phyloP scores from a whole-genome alignment of 2,113 vertebrate genomes.

The Hippocampus comes region DNA sequence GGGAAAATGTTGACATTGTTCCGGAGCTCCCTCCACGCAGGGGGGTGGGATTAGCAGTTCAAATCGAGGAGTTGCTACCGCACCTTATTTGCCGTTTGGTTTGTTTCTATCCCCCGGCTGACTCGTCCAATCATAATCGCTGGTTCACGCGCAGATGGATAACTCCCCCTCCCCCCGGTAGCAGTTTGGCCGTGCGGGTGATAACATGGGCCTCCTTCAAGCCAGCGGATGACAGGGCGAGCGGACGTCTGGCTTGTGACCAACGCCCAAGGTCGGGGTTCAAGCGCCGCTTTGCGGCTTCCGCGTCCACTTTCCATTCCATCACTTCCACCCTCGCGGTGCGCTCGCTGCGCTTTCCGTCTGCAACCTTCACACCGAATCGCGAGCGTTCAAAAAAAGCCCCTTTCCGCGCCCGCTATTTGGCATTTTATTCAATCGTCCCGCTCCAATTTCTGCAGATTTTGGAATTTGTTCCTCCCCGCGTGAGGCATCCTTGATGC shows the following conservation, averaged over 20 bases:
- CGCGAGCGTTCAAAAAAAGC: too few relatives aligned
- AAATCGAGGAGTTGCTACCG: background rate
- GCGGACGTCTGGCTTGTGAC: constrained; percentile 11
- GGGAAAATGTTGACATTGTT: constrained; percentile 46
- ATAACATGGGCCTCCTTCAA: constrained; percentile 29
- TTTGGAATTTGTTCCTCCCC: constrained; percentile 11
- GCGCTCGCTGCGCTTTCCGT: too few relatives aligned
- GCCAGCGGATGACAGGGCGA: constrained; percentile 21
- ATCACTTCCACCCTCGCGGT: too few relatives aligned
- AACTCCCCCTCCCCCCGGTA: constrained; percentile 2
- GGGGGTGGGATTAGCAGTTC: background rate
- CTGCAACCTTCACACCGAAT: too few relatives aligned
- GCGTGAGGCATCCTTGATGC: constrained; percentile 36
- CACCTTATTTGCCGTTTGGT: background rate
- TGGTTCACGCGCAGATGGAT: constrained; percentile 8
- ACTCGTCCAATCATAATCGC: constrained; percentile 21
- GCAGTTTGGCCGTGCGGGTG: constrained; percentile 3
- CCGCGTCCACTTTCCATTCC: too few relatives aligned
- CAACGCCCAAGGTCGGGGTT: constrained; percentile 27
- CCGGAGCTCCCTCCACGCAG: background rate
- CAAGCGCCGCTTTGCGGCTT: constrained; percentile 6
- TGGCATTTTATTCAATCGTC: too few relatives aligned
- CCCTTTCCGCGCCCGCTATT: too few relatives aligned
- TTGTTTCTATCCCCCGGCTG: constrained; percentile 3
- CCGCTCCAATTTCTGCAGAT: too few relatives aligned